phyloP scores from a whole-genome alignment of 2,797 vertebrate genomes.

The Cyprinodon diabolis region DNA sequence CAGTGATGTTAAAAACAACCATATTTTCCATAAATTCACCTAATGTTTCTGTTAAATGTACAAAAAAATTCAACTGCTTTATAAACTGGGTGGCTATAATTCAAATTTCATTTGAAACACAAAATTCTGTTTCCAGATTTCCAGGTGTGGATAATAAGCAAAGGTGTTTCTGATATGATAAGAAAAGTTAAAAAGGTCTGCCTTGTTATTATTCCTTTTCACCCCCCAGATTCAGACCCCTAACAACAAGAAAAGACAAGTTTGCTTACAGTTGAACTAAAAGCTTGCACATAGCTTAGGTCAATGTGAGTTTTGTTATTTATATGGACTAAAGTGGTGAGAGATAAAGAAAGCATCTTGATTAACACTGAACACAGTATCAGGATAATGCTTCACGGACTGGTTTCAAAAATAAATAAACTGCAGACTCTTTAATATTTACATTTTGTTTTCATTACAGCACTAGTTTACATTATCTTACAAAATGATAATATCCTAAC shows the following conservation, averaged over 20 bases:
- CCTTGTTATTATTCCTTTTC: background rate
- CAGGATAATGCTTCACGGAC: background rate
- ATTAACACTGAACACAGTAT: background rate
- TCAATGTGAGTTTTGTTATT: background rate
- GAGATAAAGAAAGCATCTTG: background rate
- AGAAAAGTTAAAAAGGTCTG: background rate
- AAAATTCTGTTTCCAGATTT: background rate
- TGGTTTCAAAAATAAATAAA: background rate
- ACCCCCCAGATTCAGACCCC: background rate
- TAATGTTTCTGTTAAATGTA: too few species aligned
- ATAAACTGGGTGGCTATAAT: background rate
- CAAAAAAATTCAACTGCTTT: background rate
- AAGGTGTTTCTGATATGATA: background rate
- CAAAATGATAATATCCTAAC: background rate
- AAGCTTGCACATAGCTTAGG: background rate
- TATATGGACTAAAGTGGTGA: background rate
- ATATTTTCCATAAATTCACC: too few species aligned
- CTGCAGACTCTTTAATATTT: background rate
- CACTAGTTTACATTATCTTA: background rate
- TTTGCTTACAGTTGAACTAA: background rate
- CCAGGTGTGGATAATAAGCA: background rate
- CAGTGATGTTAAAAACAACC: too few species aligned
- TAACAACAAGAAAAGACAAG: background rate
- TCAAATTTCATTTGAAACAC: background rate
- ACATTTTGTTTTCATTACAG: background rate